phyloP scores from a whole-genome alignment of 1,140 invertebrate genomes.

The Choristoneura fumiferana region DNA sequence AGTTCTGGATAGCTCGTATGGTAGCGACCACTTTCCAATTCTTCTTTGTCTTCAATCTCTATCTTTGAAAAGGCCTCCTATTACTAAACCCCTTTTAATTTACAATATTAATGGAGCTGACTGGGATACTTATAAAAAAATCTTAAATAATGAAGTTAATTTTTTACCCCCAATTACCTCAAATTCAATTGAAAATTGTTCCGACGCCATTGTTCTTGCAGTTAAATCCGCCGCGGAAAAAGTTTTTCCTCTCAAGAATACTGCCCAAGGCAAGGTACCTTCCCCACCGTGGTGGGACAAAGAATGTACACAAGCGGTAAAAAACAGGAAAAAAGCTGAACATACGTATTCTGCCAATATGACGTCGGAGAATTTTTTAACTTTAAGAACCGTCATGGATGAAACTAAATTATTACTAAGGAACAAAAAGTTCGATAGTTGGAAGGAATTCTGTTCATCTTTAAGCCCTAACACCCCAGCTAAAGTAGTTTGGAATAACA shows the following conservation, averaged over 20 bases:
- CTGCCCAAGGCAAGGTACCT: neutral
- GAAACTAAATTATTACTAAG: neutral
- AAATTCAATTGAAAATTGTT: neutral
- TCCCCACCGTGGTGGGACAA: constrained; percentile 30
- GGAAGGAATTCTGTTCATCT: constrained; percentile 14
- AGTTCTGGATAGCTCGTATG: neutral
- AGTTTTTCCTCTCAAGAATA: constrained; percentile 1
- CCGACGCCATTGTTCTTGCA: neutral
- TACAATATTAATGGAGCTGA: neutral
- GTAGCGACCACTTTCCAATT: constrained; percentile 17
- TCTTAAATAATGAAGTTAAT: neutral
- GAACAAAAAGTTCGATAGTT: constrained; percentile 16
- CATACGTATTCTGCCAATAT: constrained; percentile 13
- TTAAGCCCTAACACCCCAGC: constrained; percentile 4
- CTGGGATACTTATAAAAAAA: neutral
- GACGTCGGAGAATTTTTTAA: neutral
- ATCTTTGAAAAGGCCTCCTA: neutral
- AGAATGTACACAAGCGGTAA: constrained; percentile 26
- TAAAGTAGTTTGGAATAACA: constrained; percentile 5
- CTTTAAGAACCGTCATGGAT: neutral
- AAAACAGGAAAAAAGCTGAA: constrained; percentile 25
- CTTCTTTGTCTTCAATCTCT: neutral
- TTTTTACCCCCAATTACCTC: neutral
- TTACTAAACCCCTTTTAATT: neutral
- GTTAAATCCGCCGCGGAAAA: constrained; percentile 2